Conservation (phyloP, 2,888 invertebrate species). For the Phengaris alcon region DNA sequence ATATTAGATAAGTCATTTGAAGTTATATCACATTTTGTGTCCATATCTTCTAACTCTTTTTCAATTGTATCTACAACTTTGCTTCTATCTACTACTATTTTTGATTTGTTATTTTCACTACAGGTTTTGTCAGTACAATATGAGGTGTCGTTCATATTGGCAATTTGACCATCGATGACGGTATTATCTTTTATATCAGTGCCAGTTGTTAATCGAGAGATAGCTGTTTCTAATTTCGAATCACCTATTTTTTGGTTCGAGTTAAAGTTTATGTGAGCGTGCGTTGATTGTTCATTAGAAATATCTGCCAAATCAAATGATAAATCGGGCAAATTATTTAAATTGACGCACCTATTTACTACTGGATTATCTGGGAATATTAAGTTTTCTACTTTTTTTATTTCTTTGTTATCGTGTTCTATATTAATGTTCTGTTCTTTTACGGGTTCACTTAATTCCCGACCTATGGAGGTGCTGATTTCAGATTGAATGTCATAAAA, state of each 20-base stretch:
- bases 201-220: neutral
- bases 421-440: neutral
- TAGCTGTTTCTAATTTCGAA: neutral
- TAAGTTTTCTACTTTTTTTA: neutral
- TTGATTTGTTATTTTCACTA: neutral
- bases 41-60: slow-evolving; percentile 14
- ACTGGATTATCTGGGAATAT: neutral
- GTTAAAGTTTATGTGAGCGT: neutral
- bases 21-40: neutral
- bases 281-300: neutral
- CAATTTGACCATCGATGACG: neutral
- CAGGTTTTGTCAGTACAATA: neutral
- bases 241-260: neutral
- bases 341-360: neutral
- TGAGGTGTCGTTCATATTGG: neutral
- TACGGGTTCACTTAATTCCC: neutral
- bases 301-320: neutral
- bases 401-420: neutral
- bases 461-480: neutral
- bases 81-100: neutral
- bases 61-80: slow-evolving; percentile 7
- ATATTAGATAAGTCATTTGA: neutral
- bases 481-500: neutral
- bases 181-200: neutral
- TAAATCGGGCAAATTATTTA: slow-evolving; percentile 16